These are phyloP conservation scores for Platichthys flesus DNA, from an alignment of 2,113 vertebrate species.

Conservation along the genomic window DNA sequence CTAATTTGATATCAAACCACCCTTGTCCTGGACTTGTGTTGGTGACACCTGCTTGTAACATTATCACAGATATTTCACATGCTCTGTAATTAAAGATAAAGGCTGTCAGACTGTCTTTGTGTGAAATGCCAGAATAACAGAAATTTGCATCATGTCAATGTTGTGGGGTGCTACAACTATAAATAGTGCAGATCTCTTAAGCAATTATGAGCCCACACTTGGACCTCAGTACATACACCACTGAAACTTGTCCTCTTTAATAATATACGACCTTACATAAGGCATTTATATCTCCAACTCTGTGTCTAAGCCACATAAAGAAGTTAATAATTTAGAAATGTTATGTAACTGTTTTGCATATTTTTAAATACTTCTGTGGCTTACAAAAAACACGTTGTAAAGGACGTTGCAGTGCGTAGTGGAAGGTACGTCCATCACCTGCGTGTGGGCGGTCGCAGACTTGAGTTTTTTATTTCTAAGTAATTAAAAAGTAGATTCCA, in stretches of 20 bases:
- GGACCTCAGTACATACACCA: slow-evolving; percentile 71
- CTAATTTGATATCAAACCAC: neutral
- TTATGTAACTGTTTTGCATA: slow-evolving; percentile 82
- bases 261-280: slow-evolving; percentile 82
- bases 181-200: slow-evolving; percentile 79
- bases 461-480: slow-evolving; percentile 1
- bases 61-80: slow-evolving; percentile 11
- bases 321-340: slow-evolving; percentile 81
- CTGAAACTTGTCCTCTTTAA: slow-evolving; percentile 80
- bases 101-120: neutral
- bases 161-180: slow-evolving; percentile 72
- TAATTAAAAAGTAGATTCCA: slow-evolving; percentile 22
- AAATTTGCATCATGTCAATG: slow-evolving; percentile 74
- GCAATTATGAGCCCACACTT: slow-evolving; percentile 82
- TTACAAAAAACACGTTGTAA: slow-evolving; percentile 58
- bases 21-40: neutral
- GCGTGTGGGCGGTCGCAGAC: slow-evolving; percentile 17
- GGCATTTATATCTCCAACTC: slow-evolving; percentile 77
- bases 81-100: slow-evolving; percentile 8
- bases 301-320: slow-evolving; percentile 80
- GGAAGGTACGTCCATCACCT: slow-evolving; percentile 45
- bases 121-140: slow-evolving; percentile 44
- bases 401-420: slow-evolving; percentile 37
- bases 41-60: neutral
- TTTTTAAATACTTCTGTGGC: slow-evolving; percentile 71